Conservation (phyloP, 1,140 invertebrate species). For the Camponotus floridanus region DNA sequence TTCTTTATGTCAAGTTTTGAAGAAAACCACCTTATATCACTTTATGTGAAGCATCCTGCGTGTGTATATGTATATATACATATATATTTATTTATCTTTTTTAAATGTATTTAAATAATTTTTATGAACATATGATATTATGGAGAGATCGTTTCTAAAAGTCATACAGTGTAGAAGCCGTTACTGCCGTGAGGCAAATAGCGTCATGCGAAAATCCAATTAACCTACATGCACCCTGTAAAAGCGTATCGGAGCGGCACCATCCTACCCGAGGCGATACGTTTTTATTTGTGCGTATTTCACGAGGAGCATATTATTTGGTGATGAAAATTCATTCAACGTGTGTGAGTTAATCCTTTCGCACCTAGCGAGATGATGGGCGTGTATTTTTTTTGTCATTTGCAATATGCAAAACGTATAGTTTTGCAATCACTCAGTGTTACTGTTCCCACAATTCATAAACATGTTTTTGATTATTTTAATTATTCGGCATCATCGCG, state of each 20-base stretch:
- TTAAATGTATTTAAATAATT: not conserved
- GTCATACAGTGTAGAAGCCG: not conserved
- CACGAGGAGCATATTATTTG: constrained; percentile 55
- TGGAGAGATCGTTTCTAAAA: not conserved
- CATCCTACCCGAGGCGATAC: constrained; percentile 34
- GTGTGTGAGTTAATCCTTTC: constrained; percentile 47
- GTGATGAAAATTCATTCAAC: constrained; percentile 54
- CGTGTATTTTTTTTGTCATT: constrained; percentile 34
- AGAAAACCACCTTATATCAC: no score
- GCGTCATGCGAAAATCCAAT: constrained; percentile 67
- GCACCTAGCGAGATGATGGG: constrained; percentile 5
- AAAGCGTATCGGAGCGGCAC: constrained; percentile 25
- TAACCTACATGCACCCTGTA: constrained; percentile 69
- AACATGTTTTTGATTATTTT: constrained; percentile 12
- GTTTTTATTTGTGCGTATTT: constrained; percentile 64
- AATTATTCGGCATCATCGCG: not conserved
- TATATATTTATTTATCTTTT: no score
- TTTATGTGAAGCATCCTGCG: no score
- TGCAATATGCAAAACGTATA: not conserved
- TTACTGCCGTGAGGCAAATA: constrained; percentile 19
- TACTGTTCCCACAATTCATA: not conserved
- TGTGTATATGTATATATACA: no score
- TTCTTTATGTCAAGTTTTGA: no score
- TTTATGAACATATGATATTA: not conserved
- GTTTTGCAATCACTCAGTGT: not conserved